Base-by-base conservation (phyloP, 2,797 vertebrate species). In the Platalea minor region DNA sequence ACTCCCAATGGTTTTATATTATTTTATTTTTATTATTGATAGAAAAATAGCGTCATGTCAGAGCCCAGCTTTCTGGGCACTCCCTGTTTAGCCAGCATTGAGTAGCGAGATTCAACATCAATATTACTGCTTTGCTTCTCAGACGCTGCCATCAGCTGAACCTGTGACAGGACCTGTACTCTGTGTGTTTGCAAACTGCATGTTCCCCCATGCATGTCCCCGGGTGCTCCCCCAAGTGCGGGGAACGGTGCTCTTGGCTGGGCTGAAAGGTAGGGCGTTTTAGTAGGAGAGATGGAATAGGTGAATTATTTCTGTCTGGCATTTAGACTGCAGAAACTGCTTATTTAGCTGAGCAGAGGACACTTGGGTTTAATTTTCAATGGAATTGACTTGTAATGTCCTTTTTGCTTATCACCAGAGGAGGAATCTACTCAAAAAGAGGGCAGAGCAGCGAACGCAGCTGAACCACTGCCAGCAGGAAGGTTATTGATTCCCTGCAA, bases 401-500 rank as follows among this genome's bases (percentile, higher is more conserved):
- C 83, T 95, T 79, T 91, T 69, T 76, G 84, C 73, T 94, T 85
- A 65, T 63, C 17, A 17, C 76, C 29, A 76, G 75, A 81, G 72
- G 29, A 93, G 15, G 75, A 83, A 88, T 89, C 95, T 88, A 56
- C 51, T 72, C 67, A 75, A 73, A 84, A 65, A 29, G 76, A 95
- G 76, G 60, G 77, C 93, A 93, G 74, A 86, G 75, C 82, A 96
- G 67, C 77, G 94, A 79, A 53, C 1, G 4, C 68, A 59, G 54
- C 81, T 95, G 78, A 93, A 76, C 9, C 5, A 6, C 54, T 72
- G 87, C 91, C 95, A 95, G 77, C 23, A 65, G 77, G 87, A 51
- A 76, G 69, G 46, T 54, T 94, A 95, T 96, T 56, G 79, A 94
- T 93, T 88, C 72, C 51, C 43, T 85, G 74, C 46, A 72, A 75